Evolutionary conservation across 2,888 invertebrate species (phyloP).

Genomic region (Andrena marginata): DNA sequence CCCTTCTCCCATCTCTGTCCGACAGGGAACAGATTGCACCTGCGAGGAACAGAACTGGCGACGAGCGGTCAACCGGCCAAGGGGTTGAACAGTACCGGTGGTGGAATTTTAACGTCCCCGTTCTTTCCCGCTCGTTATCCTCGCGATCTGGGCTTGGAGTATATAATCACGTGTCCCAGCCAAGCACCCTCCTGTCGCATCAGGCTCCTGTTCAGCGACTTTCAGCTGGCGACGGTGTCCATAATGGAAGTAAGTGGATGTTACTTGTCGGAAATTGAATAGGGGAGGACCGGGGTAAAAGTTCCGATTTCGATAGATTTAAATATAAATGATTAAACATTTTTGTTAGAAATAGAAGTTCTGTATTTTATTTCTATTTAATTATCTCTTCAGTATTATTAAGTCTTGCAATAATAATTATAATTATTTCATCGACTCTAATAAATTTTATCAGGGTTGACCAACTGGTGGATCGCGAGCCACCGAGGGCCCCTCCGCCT

Average conservation of each 20-base stretch:
- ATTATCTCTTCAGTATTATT: too few relatives aligned
- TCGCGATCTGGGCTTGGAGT: slow-evolving; percentile 89
- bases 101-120: slow-evolving; percentile 88
- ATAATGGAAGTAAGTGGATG: slow-evolving; percentile 87
- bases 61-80: slow-evolving; percentile 73
- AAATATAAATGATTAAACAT: too few relatives aligned
- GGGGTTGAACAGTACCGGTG: slow-evolving; percentile 81
- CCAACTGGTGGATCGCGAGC: too few relatives aligned
- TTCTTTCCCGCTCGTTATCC: slow-evolving; percentile 90
- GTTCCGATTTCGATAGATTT: too few relatives aligned
- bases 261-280: not conserved
- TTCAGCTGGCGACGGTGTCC: slow-evolving; percentile 88
- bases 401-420: too few relatives aligned
- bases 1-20: not conserved
- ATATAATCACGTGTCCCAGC: slow-evolving; percentile 87
- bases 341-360: too few relatives aligned
- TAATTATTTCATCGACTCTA: too few relatives aligned
- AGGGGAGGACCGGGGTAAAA: too few relatives aligned
- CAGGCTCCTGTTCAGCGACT: slow-evolving; percentile 89
- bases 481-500: too few relatives aligned
- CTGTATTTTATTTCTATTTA: too few relatives aligned
- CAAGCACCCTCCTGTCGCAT: slow-evolving; percentile 87
- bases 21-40: slow-evolving; percentile 87
- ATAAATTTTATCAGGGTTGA: too few relatives aligned
- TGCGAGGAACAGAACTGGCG: slow-evolving; percentile 76